Base-by-base conservation (phyloP, 2,113 vertebrate species). In the Condylura cristata region DNA sequence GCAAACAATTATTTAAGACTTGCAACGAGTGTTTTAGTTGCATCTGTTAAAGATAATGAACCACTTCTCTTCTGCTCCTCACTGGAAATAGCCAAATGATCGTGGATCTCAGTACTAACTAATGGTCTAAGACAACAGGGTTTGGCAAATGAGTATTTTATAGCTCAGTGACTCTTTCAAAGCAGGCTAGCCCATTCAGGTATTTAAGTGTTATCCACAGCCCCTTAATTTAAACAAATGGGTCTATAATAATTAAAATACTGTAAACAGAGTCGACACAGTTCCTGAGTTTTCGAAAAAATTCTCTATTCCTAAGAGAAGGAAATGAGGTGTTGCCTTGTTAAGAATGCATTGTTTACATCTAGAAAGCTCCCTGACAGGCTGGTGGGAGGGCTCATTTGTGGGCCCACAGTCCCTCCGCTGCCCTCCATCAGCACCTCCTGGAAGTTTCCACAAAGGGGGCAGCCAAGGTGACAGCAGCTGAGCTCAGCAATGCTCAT, bases 221-320 rank as follows among this genome's bases (percentile, higher is more conserved):
- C 72, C 80, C 96, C 91, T 94, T 94, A 91, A 97, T 79, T 93
- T 91, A 93, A 95, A 81, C 76, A 93, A 96, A 96, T 97, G 63
- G 8, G 71, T 96, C 96, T 95, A 95, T 96, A 95, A 96, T 97
- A 97, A 97, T 97, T 97, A 97, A 97, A 97, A 96, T 96, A 97
- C 91, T 88, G 84, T 97, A 96, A 96, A 95, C 70, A 95, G 65
- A 0, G 3, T 81, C 79, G 90, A 65, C 95, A 97, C 81, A 74
- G 90, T 92, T 46, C 68, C 89, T 89, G 86, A 44, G 76, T 83
- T 90, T 93, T 93, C 89, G 82, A 75, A 93, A 85, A 91, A 85
- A 88, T 60, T 37, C 28, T 46, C 63, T 74, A n/a, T 87, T 90
- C 61, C 78, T 16, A 48, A 61, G 28, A 85, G 84, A 94, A 93